Evolutionary conservation across 2,797 vertebrate species (phyloP), one percentile per base, ranked within the genome.

Genomic region (Mareca penelope): DNA sequence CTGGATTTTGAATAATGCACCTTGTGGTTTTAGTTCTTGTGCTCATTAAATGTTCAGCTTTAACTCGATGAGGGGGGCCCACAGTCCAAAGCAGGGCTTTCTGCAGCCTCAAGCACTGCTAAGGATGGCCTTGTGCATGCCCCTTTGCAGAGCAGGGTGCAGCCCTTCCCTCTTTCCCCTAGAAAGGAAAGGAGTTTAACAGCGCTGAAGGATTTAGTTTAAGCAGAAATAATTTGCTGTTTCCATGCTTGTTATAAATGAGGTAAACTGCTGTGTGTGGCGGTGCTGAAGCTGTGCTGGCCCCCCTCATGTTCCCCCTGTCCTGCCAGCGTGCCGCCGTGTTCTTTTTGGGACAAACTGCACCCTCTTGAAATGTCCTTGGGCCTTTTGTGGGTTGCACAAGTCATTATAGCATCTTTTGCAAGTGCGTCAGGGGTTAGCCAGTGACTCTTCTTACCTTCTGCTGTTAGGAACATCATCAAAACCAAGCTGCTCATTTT

Each of bases 261-360:
- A 86, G 29, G 42, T 15, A n/a, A 71, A 89, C 24, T 0, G 1
- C 0, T 2, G 24, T 7, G 15, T 15, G 17, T 1, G 3, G 60
- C 28, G 59, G 17, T 10, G 28, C 17, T 35, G 39, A 35, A 28
- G 24, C 39, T 63, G 52, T 11, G 22, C 35, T 31, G 11, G 15
- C 19, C 19, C 33, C 8, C 31, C 33, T 39, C 9, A 9, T 28
- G 18, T 22, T 52, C 31, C 26, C 31, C 7, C 3, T 24, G 63
- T 3, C 24, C 39, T 29, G 15, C 39, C 26, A 50, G 15, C 0
- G 0, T 69, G 23, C 7, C 37, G 10, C 6, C 37, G 37, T 44
- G 23, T 53, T 17, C 14, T 60, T 80, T 52, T 33, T 84, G 65
- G 56, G 44, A 35, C 40, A 52, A 28, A 52, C 28, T 35, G 26